Evolutionary conservation across 1,140 invertebrate genomes (phyloP).

Genomic region (Saxidomus purpurata): DNA sequence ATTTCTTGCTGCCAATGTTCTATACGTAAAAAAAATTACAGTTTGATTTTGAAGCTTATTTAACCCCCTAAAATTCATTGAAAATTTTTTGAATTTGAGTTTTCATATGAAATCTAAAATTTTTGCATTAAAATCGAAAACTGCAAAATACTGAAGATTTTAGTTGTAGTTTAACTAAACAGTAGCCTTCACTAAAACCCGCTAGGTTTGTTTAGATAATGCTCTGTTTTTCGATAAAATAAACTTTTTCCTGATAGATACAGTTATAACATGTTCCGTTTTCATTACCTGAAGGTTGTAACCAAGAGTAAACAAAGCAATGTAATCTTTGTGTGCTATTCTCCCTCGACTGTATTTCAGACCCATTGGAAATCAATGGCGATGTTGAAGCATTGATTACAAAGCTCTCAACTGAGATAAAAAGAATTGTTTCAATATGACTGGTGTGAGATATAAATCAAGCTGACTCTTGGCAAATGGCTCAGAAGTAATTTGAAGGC

Average conservation of each 20-base stretch:
- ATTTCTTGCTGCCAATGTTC: no score
- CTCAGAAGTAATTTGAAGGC: conserved; percentile 35
- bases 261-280: background rate
- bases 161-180: no score
- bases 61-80: no score
- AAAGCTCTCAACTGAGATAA: conserved; percentile 14
- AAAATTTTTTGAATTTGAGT: no score
- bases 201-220: no score
- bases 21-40: no score
- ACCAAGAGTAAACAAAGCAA: conserved; percentile 10
- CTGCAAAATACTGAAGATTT: no score
- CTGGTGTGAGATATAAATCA: conserved; percentile 24
- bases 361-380: conserved; percentile 43
- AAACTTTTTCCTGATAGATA: background rate
- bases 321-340: background rate
- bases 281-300: conserved; percentile 4
- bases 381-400: conserved; percentile 42
- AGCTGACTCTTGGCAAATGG: conserved; percentile 18
- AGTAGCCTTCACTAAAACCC: no score
- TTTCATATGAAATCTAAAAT: no score
- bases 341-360: background rate
- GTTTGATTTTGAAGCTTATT: no score
- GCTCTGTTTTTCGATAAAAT: no score
- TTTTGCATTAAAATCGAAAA: no score
- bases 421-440: conserved; percentile 56